These are phyloP conservation scores for Xanthia icteritia DNA, from an alignment of 2,888 invertebrate genomes.

Conservation along the genomic window DNA sequence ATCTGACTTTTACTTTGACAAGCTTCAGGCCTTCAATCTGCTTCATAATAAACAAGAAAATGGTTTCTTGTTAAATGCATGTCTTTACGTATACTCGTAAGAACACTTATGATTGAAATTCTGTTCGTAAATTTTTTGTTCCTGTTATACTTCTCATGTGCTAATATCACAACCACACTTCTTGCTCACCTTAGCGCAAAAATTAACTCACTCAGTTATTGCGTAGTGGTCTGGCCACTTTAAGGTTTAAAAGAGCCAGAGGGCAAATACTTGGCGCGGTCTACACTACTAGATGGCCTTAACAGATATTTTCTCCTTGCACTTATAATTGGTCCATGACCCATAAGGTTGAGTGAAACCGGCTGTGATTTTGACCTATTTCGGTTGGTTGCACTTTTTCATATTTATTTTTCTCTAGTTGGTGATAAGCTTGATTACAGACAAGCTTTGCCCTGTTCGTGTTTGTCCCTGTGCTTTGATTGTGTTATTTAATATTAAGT, in stretches of 20 bases:
- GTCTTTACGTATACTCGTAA: no score
- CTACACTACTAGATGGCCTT: conserved; percentile 34
- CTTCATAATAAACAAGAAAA: not conserved
- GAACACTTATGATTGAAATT: conserved; percentile 12
- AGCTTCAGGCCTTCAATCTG: no score
- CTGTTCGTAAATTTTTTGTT: not conserved
- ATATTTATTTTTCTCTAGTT: not conserved
- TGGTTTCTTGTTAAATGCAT: not conserved
- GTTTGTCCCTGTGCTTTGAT: not conserved
- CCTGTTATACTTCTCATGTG: conserved; percentile 19
- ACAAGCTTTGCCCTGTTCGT: not conserved
- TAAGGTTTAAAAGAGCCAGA: conserved; percentile 42
- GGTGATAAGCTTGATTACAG: not conserved
- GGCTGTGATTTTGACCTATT: conserved; percentile 1
- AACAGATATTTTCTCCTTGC: conserved; percentile 32
- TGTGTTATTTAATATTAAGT: not conserved
- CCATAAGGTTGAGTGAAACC: conserved; percentile 16
- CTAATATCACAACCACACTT: conserved; percentile 22
- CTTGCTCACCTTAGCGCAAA: conserved; percentile 36
- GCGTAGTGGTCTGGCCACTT: conserved; percentile 38
- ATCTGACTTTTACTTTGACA: no score
- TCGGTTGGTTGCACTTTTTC: not conserved
- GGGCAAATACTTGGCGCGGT: conserved; percentile 48
- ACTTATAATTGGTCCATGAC: conserved; percentile 45
- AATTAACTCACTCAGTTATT: conserved; percentile 38